These are phyloP conservation scores for Gasteruption jaculator DNA, from an alignment of 2,888 invertebrate species.

Conservation along the genomic window DNA sequence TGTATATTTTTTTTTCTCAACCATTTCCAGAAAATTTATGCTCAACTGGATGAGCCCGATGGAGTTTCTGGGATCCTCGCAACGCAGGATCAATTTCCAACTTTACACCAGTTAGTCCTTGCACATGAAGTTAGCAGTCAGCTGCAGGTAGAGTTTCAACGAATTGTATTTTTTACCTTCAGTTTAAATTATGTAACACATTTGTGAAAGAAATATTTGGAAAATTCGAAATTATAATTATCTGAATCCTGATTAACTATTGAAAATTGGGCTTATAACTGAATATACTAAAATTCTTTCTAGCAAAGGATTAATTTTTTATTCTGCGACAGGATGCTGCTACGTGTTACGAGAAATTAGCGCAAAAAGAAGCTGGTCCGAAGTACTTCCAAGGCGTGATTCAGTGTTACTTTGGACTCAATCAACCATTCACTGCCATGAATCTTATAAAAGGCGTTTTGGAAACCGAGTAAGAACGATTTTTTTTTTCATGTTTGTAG, in stretches of 20 bases:
- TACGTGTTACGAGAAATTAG: conserved; percentile 80
- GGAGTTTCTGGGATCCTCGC: conserved; percentile 76
- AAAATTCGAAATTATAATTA: background rate
- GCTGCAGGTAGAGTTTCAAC: conserved; percentile 52
- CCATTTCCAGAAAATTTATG: conserved; percentile 69
- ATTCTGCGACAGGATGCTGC: conserved; percentile 69
- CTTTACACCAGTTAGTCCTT: conserved; percentile 76
- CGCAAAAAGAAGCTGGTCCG: conserved; percentile 54
- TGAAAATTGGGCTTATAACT: conserved; percentile 1
- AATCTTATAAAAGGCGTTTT: conserved; percentile 69
- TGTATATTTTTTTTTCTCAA: conserved; percentile 7
- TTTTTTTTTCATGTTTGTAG: no score
- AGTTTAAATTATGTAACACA: background rate
- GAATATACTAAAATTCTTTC: background rate
- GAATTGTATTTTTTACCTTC: conserved; percentile 1
- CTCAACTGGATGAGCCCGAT: conserved; percentile 84
- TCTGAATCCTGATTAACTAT: no score
- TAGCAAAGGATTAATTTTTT: background rate
- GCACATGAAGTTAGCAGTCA: conserved; percentile 82
- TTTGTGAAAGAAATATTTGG: background rate
- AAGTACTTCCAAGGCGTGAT: conserved; percentile 67
- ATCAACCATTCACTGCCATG: conserved; percentile 82
- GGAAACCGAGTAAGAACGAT: conserved; percentile 52
- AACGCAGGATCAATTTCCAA: conserved; percentile 71
- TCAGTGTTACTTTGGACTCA: conserved; percentile 79